Evolutionary conservation across 2,797 vertebrate species (phyloP).

Genomic region (Falco naumanni): DNA sequence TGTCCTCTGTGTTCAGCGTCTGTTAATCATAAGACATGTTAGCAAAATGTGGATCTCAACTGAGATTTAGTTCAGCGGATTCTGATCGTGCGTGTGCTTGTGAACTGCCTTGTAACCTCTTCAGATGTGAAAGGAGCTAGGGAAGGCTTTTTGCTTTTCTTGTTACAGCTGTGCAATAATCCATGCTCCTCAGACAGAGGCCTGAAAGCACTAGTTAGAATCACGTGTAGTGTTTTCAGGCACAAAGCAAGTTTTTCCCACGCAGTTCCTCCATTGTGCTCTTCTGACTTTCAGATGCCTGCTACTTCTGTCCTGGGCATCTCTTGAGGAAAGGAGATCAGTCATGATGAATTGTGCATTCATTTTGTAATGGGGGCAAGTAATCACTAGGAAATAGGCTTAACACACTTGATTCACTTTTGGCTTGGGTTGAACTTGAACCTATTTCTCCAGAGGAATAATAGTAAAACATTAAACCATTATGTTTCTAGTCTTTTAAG

Average conservation of each 20-base stretch:
- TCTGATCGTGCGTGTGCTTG: neutral
- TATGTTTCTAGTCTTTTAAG: neutral
- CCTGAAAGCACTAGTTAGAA: neutral
- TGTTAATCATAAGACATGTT: no score
- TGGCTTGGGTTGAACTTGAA: conserved; percentile 50
- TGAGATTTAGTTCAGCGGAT: neutral
- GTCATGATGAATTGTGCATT: conserved; percentile 73
- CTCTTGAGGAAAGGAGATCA: conserved; percentile 68
- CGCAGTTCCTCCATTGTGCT: neutral
- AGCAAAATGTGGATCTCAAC: neutral
- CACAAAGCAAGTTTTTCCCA: neutral
- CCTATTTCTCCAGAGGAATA: conserved; percentile 12
- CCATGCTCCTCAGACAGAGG: neutral
- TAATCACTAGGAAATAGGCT: conserved; percentile 5
- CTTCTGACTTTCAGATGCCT: conserved; percentile 44
- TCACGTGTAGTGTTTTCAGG: neutral
- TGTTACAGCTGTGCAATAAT: neutral
- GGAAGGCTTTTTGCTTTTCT: neutral
- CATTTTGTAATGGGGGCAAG: conserved; percentile 18
- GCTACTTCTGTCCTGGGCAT: conserved; percentile 19
- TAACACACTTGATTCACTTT: conserved; percentile 58
- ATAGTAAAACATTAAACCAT: neutral
- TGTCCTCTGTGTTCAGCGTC: neutral
- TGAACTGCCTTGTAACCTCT: neutral
- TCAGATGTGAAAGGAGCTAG: neutral